These are phyloP conservation scores for Standfussiana lucernea DNA, from an alignment of 2,888 invertebrate species.

Conservation along the genomic window DNA sequence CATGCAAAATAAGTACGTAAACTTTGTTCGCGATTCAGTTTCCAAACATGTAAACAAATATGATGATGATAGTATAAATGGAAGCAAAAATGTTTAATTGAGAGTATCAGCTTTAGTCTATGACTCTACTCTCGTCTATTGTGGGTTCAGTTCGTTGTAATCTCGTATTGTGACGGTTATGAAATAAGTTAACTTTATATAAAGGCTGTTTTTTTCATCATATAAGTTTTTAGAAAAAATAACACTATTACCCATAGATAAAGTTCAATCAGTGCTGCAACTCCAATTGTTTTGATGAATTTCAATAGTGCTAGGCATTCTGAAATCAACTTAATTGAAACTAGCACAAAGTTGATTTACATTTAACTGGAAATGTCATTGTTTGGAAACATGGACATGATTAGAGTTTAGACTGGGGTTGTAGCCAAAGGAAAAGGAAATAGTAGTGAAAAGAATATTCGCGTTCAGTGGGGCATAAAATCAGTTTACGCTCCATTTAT, in stretches of 20 bases:
- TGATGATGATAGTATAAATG: not conserved
- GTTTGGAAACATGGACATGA: not conserved
- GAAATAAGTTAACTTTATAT: not conserved
- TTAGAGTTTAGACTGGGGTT: not conserved
- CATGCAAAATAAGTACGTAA: constrained; percentile 26
- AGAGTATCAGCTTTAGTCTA: not conserved
- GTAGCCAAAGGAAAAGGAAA: not conserved
- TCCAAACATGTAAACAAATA: not conserved
- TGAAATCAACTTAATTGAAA: not conserved
- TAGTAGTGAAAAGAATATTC: constrained; percentile 53
- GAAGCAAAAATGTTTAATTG: not conserved
- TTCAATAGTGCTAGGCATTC: not conserved
- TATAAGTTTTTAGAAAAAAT: not conserved
- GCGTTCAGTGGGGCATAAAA: constrained; percentile 68
- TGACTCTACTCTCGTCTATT: not conserved
- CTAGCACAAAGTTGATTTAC: not conserved
- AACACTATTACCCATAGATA: not conserved
- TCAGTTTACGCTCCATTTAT: constrained; percentile 75
- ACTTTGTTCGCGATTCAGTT: not conserved
- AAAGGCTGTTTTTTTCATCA: not conserved
- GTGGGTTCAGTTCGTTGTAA: no score
- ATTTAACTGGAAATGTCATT: not conserved
- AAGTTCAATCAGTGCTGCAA: not conserved
- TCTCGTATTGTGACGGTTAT: not conserved
- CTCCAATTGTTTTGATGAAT: not conserved